Conservation (phyloP, 1,140 invertebrate genomes). For the Heliconius congener region DNA sequence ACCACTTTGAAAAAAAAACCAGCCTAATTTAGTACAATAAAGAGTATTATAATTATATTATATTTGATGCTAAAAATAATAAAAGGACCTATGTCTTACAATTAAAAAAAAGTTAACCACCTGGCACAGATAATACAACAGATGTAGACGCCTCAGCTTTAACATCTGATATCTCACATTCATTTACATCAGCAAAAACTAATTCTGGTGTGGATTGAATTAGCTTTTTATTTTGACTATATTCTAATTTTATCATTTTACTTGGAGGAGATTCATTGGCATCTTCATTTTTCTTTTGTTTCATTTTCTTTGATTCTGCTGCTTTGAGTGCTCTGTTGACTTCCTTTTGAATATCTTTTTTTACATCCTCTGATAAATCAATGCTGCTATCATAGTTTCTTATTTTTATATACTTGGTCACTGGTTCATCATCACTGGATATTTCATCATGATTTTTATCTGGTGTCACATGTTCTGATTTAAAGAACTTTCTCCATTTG, state of each 20-base stretch:
- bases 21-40: too few species aligned
- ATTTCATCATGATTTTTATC: slow-evolving; percentile 21
- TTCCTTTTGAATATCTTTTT: slow-evolving; percentile 57
- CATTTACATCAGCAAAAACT: slow-evolving; percentile 63
- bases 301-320: slow-evolving; percentile 32
- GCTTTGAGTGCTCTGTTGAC: slow-evolving; percentile 50
- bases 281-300: background rate
- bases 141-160: slow-evolving; percentile 41
- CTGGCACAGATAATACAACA: slow-evolving; percentile 7
- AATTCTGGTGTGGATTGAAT: slow-evolving; percentile 45
- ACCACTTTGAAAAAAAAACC: too few species aligned
- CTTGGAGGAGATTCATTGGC: background rate
- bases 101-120: slow-evolving; percentile 26
- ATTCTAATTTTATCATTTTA: slow-evolving; percentile 31
- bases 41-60: too few species aligned
- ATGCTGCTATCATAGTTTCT: slow-evolving; percentile 56
- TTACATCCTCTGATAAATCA: slow-evolving; percentile 62
- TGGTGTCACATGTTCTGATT: slow-evolving; percentile 38
- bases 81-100: background rate
- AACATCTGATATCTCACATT: slow-evolving; percentile 43
- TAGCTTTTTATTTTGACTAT: slow-evolving; percentile 20
- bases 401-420: slow-evolving; percentile 59
- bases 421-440: slow-evolving; percentile 57
- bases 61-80: background rate
- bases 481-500: slow-evolving; percentile 40